Evolutionary conservation across 2,888 invertebrate genomes (phyloP).

Genomic region (Epinotia bilunana): DNA sequence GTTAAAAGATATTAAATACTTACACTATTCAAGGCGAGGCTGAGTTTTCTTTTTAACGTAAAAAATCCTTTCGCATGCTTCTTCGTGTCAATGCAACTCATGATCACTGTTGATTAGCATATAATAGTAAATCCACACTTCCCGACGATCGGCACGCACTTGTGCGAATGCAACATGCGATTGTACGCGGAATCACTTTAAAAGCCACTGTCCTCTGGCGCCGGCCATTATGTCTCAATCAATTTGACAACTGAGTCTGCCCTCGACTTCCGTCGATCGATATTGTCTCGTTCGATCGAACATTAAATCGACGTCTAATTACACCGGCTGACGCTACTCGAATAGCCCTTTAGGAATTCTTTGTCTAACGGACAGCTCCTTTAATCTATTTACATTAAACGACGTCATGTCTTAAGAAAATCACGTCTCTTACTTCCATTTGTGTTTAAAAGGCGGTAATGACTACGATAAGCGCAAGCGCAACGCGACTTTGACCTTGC

Average conservation of each 20-base stretch:
- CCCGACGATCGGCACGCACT: slow-evolving; percentile 52
- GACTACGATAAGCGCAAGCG: slow-evolving; percentile 43
- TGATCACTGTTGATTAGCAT: slow-evolving; percentile 37
- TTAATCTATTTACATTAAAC: slow-evolving; percentile 30
- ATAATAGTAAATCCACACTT: slow-evolving; percentile 43
- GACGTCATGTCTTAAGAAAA: slow-evolving; percentile 1
- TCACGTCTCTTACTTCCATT: not conserved
- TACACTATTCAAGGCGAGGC: slow-evolving; percentile 42
- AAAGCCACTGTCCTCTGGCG: slow-evolving; percentile 53
- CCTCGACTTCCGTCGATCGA: slow-evolving; percentile 61
- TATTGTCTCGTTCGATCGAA: slow-evolving; percentile 74
- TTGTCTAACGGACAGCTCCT: slow-evolving; percentile 43
- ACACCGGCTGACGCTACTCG: slow-evolving; percentile 37
- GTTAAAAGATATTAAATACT: slow-evolving; percentile 26
- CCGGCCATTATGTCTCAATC: slow-evolving; percentile 64
- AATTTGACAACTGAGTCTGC: slow-evolving; percentile 57
- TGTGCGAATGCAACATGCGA: slow-evolving; percentile 52
- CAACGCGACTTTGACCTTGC: slow-evolving; percentile 45
- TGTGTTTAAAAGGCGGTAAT: slow-evolving; percentile 5
- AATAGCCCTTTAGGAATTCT: slow-evolving; percentile 45
- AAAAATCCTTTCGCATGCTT: slow-evolving; percentile 42
- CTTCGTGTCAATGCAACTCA: slow-evolving; percentile 44
- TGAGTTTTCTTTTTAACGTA: slow-evolving; percentile 43
- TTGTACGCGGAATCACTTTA: slow-evolving; percentile 45
- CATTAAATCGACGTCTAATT: slow-evolving; percentile 53